A percentile compares a stretch with the other conserved stretches of the same genome.
Conservation (phyloP, 2,113 vertebrate genomes). For the Arothron firmamentum region DNA sequence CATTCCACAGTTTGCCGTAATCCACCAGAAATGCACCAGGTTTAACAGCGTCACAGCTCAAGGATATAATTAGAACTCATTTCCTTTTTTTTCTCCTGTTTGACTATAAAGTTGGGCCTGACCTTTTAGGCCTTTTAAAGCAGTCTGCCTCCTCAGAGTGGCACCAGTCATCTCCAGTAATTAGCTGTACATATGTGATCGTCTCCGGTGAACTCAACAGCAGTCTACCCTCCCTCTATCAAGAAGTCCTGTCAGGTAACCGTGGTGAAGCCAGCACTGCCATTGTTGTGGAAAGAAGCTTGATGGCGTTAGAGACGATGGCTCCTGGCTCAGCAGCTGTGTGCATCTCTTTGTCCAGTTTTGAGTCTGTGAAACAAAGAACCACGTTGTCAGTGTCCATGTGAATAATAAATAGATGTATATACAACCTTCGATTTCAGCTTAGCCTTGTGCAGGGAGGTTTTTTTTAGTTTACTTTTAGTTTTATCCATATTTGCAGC, state of each 20-base stretch:
- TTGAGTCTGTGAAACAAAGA: slow-evolving; percentile 49
- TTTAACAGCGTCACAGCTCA: background rate
- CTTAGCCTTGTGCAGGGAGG: slow-evolving; percentile 4
- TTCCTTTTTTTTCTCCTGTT: too few species aligned
- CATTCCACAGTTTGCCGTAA: background rate
- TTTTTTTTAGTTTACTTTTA: too few species aligned
- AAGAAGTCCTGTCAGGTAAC: too few species aligned
- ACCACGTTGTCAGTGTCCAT: slow-evolving; percentile 48
- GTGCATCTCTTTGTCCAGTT: slow-evolving; percentile 51
- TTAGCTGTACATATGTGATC: too few species aligned
- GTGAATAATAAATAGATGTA: slow-evolving; percentile 24
- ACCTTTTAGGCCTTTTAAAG: too few species aligned
- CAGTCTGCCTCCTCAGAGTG: too few species aligned
- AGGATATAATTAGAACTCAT: background rate
- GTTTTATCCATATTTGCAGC: too few species aligned
- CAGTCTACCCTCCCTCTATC: too few species aligned
- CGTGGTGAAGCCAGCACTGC: background rate
- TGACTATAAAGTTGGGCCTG: too few species aligned
- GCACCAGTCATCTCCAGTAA: too few species aligned
- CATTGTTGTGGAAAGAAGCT: slow-evolving; percentile 11
- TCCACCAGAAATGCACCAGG: background rate
- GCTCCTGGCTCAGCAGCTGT: slow-evolving; percentile 48
- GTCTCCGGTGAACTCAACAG: too few species aligned
- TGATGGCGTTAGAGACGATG: slow-evolving; percentile 53
- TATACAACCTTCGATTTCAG: slow-evolving; percentile 30